Evolutionary conservation across 2,797 vertebrate species (phyloP).

Genomic region (Poeciliopsis infans): DNA sequence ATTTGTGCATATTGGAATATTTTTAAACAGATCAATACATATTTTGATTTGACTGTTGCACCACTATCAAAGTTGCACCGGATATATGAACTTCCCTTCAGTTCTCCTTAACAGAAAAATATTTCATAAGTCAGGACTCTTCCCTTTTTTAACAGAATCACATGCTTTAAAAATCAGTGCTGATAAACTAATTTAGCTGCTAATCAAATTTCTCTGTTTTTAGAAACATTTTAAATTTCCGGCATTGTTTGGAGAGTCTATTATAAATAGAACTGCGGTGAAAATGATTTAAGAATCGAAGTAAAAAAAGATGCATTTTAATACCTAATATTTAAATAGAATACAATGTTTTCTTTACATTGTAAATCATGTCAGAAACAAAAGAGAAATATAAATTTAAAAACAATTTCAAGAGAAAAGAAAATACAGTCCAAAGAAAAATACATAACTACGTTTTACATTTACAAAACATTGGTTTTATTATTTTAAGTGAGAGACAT

Average conservation of each 20-base stretch:
- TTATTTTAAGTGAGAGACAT: neutral
- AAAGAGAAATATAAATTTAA: neutral
- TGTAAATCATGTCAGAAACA: neutral
- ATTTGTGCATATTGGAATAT: neutral
- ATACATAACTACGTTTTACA: neutral
- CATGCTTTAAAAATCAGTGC: neutral
- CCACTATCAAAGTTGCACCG: neutral
- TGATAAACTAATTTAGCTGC: neutral
- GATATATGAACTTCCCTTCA: neutral
- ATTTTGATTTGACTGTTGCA: neutral
- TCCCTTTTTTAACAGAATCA: neutral
- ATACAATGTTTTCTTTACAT: too few relatives aligned
- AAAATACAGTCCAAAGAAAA: neutral
- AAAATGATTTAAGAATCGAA: neutral
- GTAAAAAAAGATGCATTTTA: too few relatives aligned
- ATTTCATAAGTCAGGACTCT: neutral
- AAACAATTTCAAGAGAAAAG: neutral
- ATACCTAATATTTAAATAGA: too few relatives aligned
- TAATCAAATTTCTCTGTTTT: neutral
- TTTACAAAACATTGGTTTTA: neutral
- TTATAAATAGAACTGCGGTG: neutral
- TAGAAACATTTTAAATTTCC: neutral
- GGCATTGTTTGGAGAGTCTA: neutral
- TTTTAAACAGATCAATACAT: neutral
- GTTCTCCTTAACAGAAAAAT: neutral